Evolutionary conservation across 2,113 vertebrate species (phyloP), one percentile per base, ranked within the genome.

Genomic region (Solea solea): DNA sequence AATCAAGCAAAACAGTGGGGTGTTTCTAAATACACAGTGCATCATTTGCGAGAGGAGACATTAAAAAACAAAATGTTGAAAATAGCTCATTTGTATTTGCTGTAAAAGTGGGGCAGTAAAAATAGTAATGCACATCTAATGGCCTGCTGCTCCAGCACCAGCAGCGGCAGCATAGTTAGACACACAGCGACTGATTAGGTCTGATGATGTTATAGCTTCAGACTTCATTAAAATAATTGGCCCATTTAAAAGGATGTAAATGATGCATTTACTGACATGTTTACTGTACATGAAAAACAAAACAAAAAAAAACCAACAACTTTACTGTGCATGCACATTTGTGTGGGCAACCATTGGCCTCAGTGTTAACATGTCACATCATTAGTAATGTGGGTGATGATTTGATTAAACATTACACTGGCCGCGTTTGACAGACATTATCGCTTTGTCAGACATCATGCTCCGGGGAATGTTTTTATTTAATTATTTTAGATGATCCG

Each of bases 361-460:
- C 56, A 28, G n/a, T 28, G 39, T 45, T 64, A 14, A 69, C 48
- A n/a, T 9, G 5, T 3, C 2, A 15, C 42, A 70, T 66, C 41
- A 48, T 39, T 21, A 21, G 21, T 80, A 21, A 69, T 27, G 57
- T 34, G 54, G 57, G 45, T 53, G 53, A 82, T 67, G 64, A 39
- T 68, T 71, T 63, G 27, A 87, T 80, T 74, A 67, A 72, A 72
- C 58, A 48, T 66, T 58, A 68, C 73, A 83, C 64, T 75, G 57
- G 34, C 34, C 57, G 8, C 54, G 60, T 76, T 73, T 64, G 58
- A 75, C 72, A 69, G 13, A 67, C 67, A 60, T 40, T 56, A 61
- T 42, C 57, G 64, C 77, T 64, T 72, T 69, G 39, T 64, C 62
- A 0, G 9, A 57, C 65, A 66, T 63, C 14, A n/a, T 9, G 16